Evolutionary conservation across 2,888 invertebrate genomes (phyloP).

Genomic region (Trissoscelio sp.): DNA sequence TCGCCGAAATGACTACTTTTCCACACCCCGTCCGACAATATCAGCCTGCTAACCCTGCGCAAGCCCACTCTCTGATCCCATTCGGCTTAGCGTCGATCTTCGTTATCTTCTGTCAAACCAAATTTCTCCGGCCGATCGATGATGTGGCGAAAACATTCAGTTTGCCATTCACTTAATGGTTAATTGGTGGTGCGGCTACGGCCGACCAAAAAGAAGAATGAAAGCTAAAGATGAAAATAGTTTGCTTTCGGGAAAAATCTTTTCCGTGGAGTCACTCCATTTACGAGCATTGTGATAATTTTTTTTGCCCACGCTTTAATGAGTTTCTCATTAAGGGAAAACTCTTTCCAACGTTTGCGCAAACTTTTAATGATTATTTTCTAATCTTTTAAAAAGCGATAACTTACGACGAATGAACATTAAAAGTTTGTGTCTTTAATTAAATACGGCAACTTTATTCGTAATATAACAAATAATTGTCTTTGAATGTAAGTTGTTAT

Average conservation of each 20-base stretch:
- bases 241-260: slow-evolving; percentile 6
- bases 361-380: slow-evolving; percentile 43
- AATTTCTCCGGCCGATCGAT: slow-evolving; percentile 36
- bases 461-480: background rate
- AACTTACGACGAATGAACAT: background rate
- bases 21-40: slow-evolving; percentile 83
- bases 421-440: slow-evolving; percentile 7
- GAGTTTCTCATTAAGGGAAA: slow-evolving; percentile 35
- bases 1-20: slow-evolving; percentile 83
- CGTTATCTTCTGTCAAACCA: slow-evolving; percentile 56
- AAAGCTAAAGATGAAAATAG: background rate
- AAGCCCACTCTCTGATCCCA: slow-evolving; percentile 59
- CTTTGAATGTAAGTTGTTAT: no score
- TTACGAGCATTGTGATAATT: slow-evolving; percentile 17
- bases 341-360: background rate
- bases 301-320: background rate
- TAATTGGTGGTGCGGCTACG: background rate
- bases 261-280: background rate
- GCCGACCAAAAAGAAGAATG: background rate
- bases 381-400: slow-evolving; percentile 23
- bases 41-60: slow-evolving; percentile 83
- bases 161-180: slow-evolving; percentile 4
- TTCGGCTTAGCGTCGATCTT: slow-evolving; percentile 50
- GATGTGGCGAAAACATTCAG: slow-evolving; percentile 18
- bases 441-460: background rate